These are phyloP conservation scores for Campylomormyrus tamandua DNA, from an alignment of 2,113 vertebrate species.

Conservation along the genomic window DNA sequence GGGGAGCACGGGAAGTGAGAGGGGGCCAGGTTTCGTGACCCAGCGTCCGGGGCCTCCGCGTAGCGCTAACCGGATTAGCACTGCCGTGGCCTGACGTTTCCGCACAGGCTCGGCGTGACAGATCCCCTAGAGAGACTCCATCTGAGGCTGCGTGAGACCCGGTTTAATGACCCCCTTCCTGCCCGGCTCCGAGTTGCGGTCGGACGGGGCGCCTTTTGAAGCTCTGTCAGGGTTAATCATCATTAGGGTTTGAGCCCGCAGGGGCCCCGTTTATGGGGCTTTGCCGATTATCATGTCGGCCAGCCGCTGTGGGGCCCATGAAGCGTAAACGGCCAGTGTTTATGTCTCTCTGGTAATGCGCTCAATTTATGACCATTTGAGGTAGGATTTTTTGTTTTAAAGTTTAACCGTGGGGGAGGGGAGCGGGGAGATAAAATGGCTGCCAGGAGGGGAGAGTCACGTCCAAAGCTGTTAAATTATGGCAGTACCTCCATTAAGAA, in stretches of 20 bases:
- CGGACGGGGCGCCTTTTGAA: not conserved
- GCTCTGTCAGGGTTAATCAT: not conserved
- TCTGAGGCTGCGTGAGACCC: not conserved
- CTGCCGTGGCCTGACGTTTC: not conserved
- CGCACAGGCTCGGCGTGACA: not conserved
- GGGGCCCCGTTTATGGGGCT: not conserved
- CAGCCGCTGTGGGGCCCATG: not conserved
- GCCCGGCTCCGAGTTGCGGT: not conserved
- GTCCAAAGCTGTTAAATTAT: not conserved
- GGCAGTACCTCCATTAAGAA: not conserved
- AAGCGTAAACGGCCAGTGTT: not conserved
- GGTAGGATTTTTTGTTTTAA: not conserved
- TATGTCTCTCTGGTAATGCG: not conserved
- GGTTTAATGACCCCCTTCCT: not conserved
- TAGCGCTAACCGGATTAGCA: not conserved
- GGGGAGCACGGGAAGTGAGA: not conserved
- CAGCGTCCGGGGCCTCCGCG: not conserved
- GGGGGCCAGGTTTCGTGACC: not conserved
- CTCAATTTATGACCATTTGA: not conserved
- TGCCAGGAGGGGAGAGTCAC: not conserved
- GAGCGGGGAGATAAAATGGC: not conserved
- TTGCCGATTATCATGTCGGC: not conserved
- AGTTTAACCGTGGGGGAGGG: not conserved
- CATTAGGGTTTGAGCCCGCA: not conserved
- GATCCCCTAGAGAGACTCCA: not conserved